Conservation (phyloP, 2,113 vertebrate genomes). For the Etheostoma cragini region DNA sequence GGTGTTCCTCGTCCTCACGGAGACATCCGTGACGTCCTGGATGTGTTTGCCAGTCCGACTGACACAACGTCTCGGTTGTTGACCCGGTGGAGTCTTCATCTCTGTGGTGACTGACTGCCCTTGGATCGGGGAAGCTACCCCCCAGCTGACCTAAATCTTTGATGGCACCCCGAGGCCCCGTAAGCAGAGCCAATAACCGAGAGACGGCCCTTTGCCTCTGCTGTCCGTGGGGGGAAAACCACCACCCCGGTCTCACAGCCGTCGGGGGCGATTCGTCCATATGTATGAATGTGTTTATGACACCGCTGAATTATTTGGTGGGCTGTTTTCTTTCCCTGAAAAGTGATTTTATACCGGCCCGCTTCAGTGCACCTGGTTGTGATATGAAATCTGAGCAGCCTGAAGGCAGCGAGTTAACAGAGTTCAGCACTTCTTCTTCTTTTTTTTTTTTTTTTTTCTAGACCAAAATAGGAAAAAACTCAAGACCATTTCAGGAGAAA, state of each 20-base stretch:
- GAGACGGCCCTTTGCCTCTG: conserved; percentile 18
- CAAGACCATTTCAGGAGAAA: neutral
- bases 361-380: conserved; percentile 1
- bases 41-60: conserved; percentile 9
- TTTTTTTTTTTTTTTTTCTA: neutral
- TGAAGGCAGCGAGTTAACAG: conserved; percentile 28
- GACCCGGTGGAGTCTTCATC: conserved; percentile 57
- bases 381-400: conserved; percentile 36
- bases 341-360: neutral
- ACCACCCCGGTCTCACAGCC: conserved; percentile 10
- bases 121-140: conserved; percentile 6
- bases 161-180: conserved; percentile 60
- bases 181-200: conserved; percentile 41
- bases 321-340: conserved; percentile 21
- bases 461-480: neutral
- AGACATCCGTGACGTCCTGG: neutral
- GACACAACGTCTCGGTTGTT: neutral
- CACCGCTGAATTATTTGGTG: conserved; percentile 21
- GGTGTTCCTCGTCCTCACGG: neutral
- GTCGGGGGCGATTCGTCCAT: conserved; percentile 36
- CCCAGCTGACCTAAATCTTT: conserved; percentile 72
- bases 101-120: neutral
- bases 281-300: conserved; percentile 55
- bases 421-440: too few species aligned
- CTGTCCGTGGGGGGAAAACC: conserved; percentile 29